Conservation (phyloP, 2,113 vertebrate genomes). For the Holacanthus passer region DNA sequence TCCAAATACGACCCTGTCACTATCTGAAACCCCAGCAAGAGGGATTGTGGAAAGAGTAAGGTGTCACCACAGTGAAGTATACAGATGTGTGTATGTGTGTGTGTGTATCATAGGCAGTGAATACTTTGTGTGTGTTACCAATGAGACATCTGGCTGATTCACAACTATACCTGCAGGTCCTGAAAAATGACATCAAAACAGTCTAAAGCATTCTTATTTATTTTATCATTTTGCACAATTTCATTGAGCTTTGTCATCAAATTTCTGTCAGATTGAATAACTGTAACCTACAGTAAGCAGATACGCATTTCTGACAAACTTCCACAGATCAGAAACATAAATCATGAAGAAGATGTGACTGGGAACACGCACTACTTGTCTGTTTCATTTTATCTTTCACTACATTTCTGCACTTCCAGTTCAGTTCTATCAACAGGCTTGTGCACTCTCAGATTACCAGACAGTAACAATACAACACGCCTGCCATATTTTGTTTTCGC, state of each 20-base stretch:
- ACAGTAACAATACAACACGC: constrained; percentile 42
- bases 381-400: constrained; percentile 14
- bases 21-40: constrained; percentile 51
- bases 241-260: neutral
- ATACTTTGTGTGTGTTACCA: neutral
- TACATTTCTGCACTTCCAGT: constrained; percentile 35
- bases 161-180: neutral
- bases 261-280: too few relatives aligned
- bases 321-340: neutral
- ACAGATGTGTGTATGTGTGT: constrained; percentile 17
- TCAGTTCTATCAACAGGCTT: constrained; percentile 53
- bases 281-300: neutral
- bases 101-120: constrained; percentile 16
- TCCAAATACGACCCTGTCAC: constrained; percentile 74
- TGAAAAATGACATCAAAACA: neutral
- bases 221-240: too few relatives aligned
- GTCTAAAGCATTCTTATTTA: neutral
- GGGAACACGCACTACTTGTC: constrained; percentile 31
- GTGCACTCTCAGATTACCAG: constrained; percentile 41
- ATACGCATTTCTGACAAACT: neutral
- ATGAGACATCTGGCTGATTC: neutral
- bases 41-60: constrained; percentile 33
- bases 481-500: constrained; percentile 55
- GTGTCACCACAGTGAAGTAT: constrained; percentile 43
- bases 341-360: constrained; percentile 1